Evolutionary conservation across 2,797 vertebrate species (phyloP), one percentile per base, ranked within the genome.

Genomic region (Florisuga fusca): DNA sequence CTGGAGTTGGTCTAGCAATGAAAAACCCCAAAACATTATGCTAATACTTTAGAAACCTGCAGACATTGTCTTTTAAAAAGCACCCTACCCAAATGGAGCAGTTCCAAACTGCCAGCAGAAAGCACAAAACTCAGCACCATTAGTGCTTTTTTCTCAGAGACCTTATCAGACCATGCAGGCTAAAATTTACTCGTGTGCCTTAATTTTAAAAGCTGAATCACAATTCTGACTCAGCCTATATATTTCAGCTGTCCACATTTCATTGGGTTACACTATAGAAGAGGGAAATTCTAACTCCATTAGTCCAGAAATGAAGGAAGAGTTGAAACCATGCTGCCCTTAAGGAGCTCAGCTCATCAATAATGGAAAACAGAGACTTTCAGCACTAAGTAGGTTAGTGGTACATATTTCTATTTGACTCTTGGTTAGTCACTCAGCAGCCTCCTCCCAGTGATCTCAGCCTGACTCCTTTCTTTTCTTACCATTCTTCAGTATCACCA

Each of bases 321-420:
- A 71, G n/a, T 51, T 72, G 61, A 84, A 92, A 87, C 27, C 26
- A 80, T 45, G 23, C 59, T 74, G 29, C 16, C 31, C 7, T 87
- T 72, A 94, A 91, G 68, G 31, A 74, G 72, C 83, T 54, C 67
- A 55, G 41, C 41, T 94, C 86, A 95, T 97, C 89, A 95, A 87
- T 95, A 95, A 96, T 87, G 81, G 77, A 90, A 57, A 61, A 58
- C 18, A 50, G 75, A 89, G 81, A 84, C 46, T 85, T 87, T 15
- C n/a, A 89, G 2, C 61, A 80, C 33, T 77, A 95, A 93, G 75
- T 95, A 92, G 86, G 94, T 89, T 90, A 95, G 81, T 95, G 85
- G 93, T 62, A 94, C 93, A 69, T 41, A 54, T 43, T 81, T 75
- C 82, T 84, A 0, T 36, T 92, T 93, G 74, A 77, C 41, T 45